These are phyloP conservation scores for Phasianus colchicus DNA, from an alignment of 2,113 vertebrate species.

Conservation along the genomic window DNA sequence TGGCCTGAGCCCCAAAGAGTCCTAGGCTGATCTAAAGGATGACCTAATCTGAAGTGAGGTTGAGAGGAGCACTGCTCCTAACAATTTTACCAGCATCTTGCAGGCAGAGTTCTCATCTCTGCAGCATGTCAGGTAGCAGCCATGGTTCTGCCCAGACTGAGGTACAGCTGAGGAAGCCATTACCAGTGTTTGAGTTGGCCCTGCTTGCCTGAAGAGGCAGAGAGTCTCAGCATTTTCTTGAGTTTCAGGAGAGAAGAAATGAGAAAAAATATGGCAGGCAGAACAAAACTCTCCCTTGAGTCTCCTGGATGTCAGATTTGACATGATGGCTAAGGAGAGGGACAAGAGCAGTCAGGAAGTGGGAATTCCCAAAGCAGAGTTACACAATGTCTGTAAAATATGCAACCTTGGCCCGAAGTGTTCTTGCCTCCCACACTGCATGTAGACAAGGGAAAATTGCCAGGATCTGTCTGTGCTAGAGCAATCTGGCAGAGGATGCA, in stretches of 20 bases:
- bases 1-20: background rate
- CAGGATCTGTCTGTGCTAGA: background rate
- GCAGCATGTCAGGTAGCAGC: fast-evolving
- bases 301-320: background rate
- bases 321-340: background rate
- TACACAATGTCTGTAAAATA: background rate
- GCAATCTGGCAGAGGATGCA: background rate
- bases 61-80: background rate
- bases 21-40: background rate
- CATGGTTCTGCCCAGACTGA: background rate
- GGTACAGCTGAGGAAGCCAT: background rate
- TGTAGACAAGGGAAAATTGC: background rate
- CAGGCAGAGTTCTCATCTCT: background rate
- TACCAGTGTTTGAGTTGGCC: constrained; percentile 2
- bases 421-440: background rate
- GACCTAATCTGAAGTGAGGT: background rate
- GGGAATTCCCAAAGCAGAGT: background rate
- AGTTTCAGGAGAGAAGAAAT: background rate
- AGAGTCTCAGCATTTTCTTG: background rate
- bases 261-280: background rate
- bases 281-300: background rate
- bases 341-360: background rate
- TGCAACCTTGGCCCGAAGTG: background rate
- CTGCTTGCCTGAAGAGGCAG: background rate
- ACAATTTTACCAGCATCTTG: background rate